Conservation (phyloP, 2,797 vertebrate species). For the Phoxinus dragarum region DNA sequence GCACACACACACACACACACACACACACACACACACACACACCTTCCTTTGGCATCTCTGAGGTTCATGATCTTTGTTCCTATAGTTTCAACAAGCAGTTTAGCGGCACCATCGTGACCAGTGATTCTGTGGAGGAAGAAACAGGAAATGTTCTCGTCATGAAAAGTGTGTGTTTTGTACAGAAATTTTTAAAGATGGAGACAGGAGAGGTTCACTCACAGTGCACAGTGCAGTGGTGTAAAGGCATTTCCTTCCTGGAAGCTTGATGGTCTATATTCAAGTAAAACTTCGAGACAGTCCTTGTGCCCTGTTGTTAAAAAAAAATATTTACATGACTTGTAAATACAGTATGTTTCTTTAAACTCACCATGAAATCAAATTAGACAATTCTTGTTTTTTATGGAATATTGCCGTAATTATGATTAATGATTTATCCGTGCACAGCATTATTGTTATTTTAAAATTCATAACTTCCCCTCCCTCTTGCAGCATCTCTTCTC, state of each 20-base stretch:
- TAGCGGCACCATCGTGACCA: slow-evolving; percentile 91
- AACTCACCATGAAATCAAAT: too few relatives aligned
- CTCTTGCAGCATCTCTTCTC: background rate
- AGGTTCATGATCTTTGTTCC: slow-evolving; percentile 95
- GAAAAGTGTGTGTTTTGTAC: background rate
- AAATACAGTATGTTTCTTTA: too few relatives aligned
- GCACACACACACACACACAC: too few relatives aligned
- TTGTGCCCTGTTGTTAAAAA: slow-evolving; percentile 84
- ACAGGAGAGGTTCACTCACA: slow-evolving; percentile 82
- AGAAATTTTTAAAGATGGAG: background rate
- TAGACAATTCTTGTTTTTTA: background rate
- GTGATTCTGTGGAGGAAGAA: slow-evolving; percentile 83
- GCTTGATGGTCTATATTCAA: slow-evolving; percentile 95
- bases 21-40: slow-evolving; percentile 57
- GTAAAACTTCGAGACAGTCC: slow-evolving; percentile 99
- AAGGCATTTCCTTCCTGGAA: slow-evolving; percentile 96
- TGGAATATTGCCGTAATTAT: background rate
- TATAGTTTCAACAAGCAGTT: slow-evolving; percentile 87
- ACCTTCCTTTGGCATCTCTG: slow-evolving; percentile 99
- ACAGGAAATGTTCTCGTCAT: background rate
- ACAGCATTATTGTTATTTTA: background rate
- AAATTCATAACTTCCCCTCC: background rate
- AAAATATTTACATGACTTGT: too few relatives aligned
- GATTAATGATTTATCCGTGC: background rate
- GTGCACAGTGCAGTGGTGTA: slow-evolving; percentile 99